Evolutionary conservation across 2,797 vertebrate genomes (phyloP), one percentile per base, ranked within the genome.

Genomic region (Yasuhikotakia modesta): DNA sequence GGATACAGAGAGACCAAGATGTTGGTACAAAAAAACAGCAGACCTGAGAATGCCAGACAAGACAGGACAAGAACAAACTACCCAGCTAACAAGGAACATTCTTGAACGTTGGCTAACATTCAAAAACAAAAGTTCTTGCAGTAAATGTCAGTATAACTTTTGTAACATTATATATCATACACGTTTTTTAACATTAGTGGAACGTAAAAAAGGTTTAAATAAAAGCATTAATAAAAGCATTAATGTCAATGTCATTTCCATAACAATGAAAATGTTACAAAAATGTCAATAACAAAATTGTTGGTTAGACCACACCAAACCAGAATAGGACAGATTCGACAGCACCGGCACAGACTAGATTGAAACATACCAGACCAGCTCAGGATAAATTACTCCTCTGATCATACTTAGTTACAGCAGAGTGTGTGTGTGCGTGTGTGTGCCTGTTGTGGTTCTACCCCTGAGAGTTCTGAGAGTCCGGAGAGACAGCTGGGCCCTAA

Each of bases 401-500:
- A 8, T 55, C 46, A 12, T 16, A 35, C 30, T 60, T 57, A 16
- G 48, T 52, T 55, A 19, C 5, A 39, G 43, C 13, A 17, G 10
- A 52, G 60, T 24, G n/a, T 16, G 45, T 46, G 60, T 63, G 7
- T 27, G 24, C 71, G 16, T 70, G 16, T 21, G 45, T 46, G 22
- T 16, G 32, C 17, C 17, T 16, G 21, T 32, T n/a, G 30, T 48
- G 64, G 65, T 61, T 65, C 12, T 74, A 14, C 35, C 50, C 76
- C 71, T 73, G 55, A 58, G 61, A 73, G 60, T 67, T 11, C 16
- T 67, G 27, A 27, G 27, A 27, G 70, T 46, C 66, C 55, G 61
- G 35, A 79, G 58, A 66, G 72, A 77, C 80, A 82, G 77, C 80
- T 71, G 70, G 58, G 72, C 50, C 58, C 65, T 81, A 81, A 77